phyloP scores from a whole-genome alignment of 2,888 invertebrate species.

The Eupithecia inturbata region DNA sequence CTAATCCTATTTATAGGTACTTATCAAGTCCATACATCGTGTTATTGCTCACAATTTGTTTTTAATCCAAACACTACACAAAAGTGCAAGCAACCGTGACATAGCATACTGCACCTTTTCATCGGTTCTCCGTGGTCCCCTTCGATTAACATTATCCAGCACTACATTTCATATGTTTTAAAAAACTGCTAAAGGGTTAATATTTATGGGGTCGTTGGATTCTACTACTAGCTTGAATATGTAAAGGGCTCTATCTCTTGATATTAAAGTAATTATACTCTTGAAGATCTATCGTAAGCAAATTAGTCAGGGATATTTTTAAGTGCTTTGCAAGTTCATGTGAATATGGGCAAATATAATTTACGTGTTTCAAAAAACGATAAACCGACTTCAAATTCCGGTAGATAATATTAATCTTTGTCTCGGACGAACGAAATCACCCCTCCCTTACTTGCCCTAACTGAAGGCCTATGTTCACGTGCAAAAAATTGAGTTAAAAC shows the following conservation, averaged over 20 bases:
- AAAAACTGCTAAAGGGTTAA: no score
- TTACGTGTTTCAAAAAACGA: no score
- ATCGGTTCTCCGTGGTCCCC: constrained; percentile 18
- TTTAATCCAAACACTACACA: constrained; percentile 46
- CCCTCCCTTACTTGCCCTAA: no score
- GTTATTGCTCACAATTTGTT: constrained; percentile 44
- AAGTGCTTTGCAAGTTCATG: neutral
- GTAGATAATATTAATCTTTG: no score
- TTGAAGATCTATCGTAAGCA: neutral
- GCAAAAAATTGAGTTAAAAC: no score
- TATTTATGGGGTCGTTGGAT: neutral
- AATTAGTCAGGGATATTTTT: neutral
- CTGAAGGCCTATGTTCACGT: no score
- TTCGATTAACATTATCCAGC: neutral
- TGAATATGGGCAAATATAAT: neutral
- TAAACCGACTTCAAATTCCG: no score
- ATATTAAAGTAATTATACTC: no score
- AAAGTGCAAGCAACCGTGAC: constrained; percentile 46
- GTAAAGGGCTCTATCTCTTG: no score
- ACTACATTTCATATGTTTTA: neutral
- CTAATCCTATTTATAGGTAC: constrained; percentile 38
- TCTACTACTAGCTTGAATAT: neutral
- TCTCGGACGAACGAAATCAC: no score
- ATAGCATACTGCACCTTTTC: constrained; percentile 43
- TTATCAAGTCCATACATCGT: constrained; percentile 21